Evolutionary conservation across 2,888 invertebrate genomes (phyloP), one percentile per base, ranked within the genome.

Genomic region (Yponomeuta sedellus): DNA sequence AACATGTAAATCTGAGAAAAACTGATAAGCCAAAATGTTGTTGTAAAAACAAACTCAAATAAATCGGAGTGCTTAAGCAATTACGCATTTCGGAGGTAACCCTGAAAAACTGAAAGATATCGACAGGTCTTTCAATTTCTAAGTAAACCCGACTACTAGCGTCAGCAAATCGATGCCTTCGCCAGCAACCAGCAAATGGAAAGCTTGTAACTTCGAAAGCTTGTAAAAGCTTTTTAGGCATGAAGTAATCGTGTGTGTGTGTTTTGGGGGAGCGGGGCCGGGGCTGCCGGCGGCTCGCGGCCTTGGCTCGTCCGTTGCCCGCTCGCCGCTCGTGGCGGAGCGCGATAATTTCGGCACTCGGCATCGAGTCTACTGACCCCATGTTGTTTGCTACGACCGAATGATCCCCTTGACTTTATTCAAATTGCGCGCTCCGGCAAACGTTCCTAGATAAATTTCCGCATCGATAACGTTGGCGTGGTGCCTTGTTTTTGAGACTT

Each of bases 381-480:
- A 82, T 75, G 83, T 77, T 85, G 86, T 86, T 88, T 83, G 84
- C 25, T 25, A 52, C 87, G 85, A 86, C 88, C 85, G 82, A 87
- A 85, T 86, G 80, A 85, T 88, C 85, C 83, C 85, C 89, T 89
- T 87, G 86, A 86, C 86, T 90, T 88, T 88, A 90, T 90, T 90
- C 84, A 89, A 90, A 88, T 86, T 78, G 74, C 72, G 77, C 16
- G 44, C 10, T 77, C 76, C 69, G 73, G 72, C 76, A 77, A 77
- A 74, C 73, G 75, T 62, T 67, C 64, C 65, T 64, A 64, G 64
- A 64, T 52, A 64, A 64, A 52, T 52, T 64, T 64, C 64, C 64
- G 64, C 62, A 6, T 61, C 39, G n/a, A n/a, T n/a, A 40, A 10
- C n/a, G 22, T 61, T 61, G 28, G 34, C 34, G 34, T 34, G 34